Evolutionary conservation across 2,888 invertebrate genomes (phyloP).

Genomic region (Nomada ferruginata): DNA sequence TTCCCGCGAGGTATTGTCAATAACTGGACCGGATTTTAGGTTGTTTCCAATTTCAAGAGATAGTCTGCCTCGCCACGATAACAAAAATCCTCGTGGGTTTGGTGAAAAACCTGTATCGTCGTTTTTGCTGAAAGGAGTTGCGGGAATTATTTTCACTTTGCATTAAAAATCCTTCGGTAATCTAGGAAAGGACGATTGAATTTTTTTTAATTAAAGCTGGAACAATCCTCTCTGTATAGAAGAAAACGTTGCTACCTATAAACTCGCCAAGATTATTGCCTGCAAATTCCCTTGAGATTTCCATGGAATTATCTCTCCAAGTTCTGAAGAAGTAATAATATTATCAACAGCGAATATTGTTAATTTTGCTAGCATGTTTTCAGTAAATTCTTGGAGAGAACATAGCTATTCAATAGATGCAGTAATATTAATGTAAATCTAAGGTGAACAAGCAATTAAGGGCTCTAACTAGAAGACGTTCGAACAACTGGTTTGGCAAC

Average conservation of each 20-base stretch:
- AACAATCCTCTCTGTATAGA: background rate
- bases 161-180: conserved; percentile 4
- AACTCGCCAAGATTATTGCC: no score
- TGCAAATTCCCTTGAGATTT: no score
- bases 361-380: no score
- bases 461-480: background rate
- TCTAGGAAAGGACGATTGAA: background rate
- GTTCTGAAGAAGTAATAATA: no score
- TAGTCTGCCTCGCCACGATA: conserved; percentile 50
- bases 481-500: conserved; percentile 16
- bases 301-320: no score
- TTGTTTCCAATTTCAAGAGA: conserved; percentile 2
- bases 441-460: no score
- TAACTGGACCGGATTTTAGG: conserved; percentile 37
- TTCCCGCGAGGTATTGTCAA: conserved; percentile 58
- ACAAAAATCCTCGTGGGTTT: conserved; percentile 50
- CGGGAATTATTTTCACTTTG: no score
- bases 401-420: no score
- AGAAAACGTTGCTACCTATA: background rate
- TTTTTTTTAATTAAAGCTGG: conserved; percentile 14
- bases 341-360: no score
- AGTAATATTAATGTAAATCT: no score
- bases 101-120: conserved; percentile 37
- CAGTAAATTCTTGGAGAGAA: no score
- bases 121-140: background rate